These are phyloP conservation scores for Amblyornis subalaris DNA, from an alignment of 2,113 vertebrate species.

Conservation along the genomic window DNA sequence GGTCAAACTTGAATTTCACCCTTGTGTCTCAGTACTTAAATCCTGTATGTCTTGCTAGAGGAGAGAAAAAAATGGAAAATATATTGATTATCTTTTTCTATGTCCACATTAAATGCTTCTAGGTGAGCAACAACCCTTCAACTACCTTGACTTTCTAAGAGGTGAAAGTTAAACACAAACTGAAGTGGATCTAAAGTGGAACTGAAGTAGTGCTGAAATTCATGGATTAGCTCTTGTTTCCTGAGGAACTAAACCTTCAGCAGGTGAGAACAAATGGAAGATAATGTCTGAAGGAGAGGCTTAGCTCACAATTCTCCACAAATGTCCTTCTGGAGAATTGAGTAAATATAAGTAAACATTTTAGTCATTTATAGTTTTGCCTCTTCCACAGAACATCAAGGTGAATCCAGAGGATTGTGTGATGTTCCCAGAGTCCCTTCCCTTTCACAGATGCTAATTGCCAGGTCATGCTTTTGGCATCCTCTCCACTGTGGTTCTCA, in stretches of 20 bases:
- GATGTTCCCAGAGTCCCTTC: not conserved
- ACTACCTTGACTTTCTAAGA: not conserved
- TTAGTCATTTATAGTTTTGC: not conserved
- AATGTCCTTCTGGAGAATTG: not conserved
- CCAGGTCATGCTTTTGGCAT: not conserved
- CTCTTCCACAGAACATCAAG: not conserved
- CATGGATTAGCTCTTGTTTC: not conserved
- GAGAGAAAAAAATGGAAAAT: not conserved
- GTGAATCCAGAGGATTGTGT: not conserved
- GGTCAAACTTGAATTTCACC: not conserved
- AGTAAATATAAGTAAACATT: not conserved
- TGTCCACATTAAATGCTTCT: not conserved
- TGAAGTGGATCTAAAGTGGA: not conserved
- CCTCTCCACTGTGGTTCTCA: not conserved
- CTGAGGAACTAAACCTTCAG: not conserved
- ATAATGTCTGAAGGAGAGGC: not conserved
- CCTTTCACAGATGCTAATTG: not conserved
- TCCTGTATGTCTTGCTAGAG: not conserved
- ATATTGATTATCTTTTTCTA: not conserved
- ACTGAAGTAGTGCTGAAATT: not conserved
- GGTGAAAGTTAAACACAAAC: not conserved
- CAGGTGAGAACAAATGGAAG: not conserved
- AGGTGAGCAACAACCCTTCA: not conserved
- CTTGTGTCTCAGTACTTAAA: not conserved
- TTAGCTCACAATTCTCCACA: not conserved